Percentiles rank a stretch among this genome's conserved stretches.
Evolutionary conservation across 2,888 invertebrate genomes (phyloP).

Genomic region (Germaria angustata): DNA sequence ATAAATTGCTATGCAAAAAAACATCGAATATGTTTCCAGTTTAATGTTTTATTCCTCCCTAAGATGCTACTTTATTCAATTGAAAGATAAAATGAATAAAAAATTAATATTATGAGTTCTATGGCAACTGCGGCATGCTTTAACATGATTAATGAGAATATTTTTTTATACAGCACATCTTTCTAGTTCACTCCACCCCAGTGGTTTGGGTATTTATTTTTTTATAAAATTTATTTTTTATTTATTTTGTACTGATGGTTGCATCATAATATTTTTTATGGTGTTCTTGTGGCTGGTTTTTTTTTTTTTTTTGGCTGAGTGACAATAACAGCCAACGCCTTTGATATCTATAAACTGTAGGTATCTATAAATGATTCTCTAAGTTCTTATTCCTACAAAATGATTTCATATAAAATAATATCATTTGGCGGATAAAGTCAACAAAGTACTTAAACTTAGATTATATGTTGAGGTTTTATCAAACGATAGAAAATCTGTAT

Average conservation of each 20-base stretch:
- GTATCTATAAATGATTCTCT: slow-evolving; percentile 42
- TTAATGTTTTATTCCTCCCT: not conserved
- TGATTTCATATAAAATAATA: slow-evolving; percentile 54
- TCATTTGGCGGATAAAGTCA: slow-evolving; percentile 57
- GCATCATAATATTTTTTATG: slow-evolving; percentile 12
- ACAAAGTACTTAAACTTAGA: slow-evolving; percentile 7
- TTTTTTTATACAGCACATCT: slow-evolving; percentile 68
- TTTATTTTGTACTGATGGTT: not conserved
- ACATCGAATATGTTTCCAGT: not conserved
- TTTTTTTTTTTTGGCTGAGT: slow-evolving; percentile 39
- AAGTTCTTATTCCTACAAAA: slow-evolving; percentile 2
- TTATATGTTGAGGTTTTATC: slow-evolving; percentile 11
- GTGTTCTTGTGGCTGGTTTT: not conserved
- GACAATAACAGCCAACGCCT: slow-evolving; percentile 61
- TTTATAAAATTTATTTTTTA: slow-evolving; percentile 10
- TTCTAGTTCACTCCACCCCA: not conserved
- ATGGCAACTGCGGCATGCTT: slow-evolving; percentile 55
- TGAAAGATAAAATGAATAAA: not conserved
- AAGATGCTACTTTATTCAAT: not conserved
- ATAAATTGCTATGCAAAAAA: not conserved
- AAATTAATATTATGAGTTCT: slow-evolving; percentile 1
- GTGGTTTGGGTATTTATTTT: slow-evolving; percentile 8
- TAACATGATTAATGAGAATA: slow-evolving; percentile 77
- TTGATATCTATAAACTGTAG: slow-evolving; percentile 49
- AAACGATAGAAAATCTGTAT: slow-evolving; percentile 20